Evolutionary conservation across 2,888 invertebrate species (phyloP), one percentile per base, ranked within the genome.

Genomic region (Lithophane socia): DNA sequence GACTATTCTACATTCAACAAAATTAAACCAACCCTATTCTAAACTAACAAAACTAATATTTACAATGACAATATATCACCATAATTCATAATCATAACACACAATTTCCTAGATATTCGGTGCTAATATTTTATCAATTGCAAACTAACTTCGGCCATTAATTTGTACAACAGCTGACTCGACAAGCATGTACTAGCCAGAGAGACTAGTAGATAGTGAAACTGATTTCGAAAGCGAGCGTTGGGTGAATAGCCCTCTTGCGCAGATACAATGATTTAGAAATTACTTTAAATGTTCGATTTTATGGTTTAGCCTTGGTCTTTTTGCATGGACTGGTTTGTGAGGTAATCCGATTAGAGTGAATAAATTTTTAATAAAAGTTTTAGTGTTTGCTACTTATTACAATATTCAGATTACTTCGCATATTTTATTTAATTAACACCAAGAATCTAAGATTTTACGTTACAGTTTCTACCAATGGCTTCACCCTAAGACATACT

Each of bases 211-310:
- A 73, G 74, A 87, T 82, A 88, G 87, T 86, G 87, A 88, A 87
- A 88, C 86, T 75, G 87, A 87, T 87, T 87, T 87, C 87, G 87
- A 88, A 87, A 87, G 87, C 75, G 79, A 88, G 61, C 73, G 74
- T 44, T 86, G 65, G 82, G 75, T 85, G 79, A 82, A 87, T 85
- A 85, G 82, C 85, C 87, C 87, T 86, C 70, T 82, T 63, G 66
- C 65, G 12, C 52, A 75, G 67, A 73, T 71, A 85, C 83, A 80
- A 73, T 80, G 72, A 72, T 78, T 78, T 78, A 84, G 77, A 75
- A 84, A 73, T 66, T 61, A 75, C 65, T 56, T 69, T 70, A 67
- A 80, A 75, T 77, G 47, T 5, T 65, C 58, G 47, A 54, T 81
- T 74, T 69, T 75, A 69, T 72, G 18, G 73, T 73, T 73, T 65